Percentiles rank a stretch among this genome's conserved stretches.
phyloP scores from a whole-genome alignment of 2,113 vertebrate species.

The Myrmecophaga tridactyla region DNA sequence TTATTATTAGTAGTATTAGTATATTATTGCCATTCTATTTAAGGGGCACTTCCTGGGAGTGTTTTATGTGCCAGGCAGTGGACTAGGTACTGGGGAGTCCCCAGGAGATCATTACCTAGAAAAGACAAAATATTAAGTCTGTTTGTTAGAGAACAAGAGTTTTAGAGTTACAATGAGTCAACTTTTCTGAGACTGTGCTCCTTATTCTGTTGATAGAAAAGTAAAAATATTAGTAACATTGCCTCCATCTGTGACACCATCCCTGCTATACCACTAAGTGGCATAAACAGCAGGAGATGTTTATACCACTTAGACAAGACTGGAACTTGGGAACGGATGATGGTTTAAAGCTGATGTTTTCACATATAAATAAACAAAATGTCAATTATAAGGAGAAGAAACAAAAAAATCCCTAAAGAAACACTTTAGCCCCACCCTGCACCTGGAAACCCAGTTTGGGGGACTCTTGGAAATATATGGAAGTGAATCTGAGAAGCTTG shows the following conservation, averaged over 20 bases:
- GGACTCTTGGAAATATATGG: background rate
- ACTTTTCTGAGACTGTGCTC: background rate
- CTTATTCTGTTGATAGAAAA: background rate
- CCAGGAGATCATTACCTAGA: background rate
- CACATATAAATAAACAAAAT: background rate
- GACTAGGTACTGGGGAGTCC: background rate
- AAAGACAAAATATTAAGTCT: background rate
- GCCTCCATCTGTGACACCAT: rapidly evolving
- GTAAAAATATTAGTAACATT: rapidly evolving
- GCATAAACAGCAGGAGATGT: no score
- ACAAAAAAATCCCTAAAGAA: background rate
- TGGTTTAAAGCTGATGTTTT: background rate
- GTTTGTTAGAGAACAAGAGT: background rate
- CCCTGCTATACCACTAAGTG: no score
- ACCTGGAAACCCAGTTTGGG: background rate
- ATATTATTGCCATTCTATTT: background rate
- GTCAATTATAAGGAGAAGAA: background rate
- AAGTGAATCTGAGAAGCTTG: background rate
- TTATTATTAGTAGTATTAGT: no score
- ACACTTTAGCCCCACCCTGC: background rate
- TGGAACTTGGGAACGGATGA: background rate
- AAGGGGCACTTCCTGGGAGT: background rate
- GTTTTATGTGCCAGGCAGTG: background rate
- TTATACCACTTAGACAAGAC: no score
- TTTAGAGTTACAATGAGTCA: background rate